These are phyloP conservation scores for Syrrhaptes paradoxus DNA, from an alignment of 2,113 vertebrate species.

Conservation along the genomic window DNA sequence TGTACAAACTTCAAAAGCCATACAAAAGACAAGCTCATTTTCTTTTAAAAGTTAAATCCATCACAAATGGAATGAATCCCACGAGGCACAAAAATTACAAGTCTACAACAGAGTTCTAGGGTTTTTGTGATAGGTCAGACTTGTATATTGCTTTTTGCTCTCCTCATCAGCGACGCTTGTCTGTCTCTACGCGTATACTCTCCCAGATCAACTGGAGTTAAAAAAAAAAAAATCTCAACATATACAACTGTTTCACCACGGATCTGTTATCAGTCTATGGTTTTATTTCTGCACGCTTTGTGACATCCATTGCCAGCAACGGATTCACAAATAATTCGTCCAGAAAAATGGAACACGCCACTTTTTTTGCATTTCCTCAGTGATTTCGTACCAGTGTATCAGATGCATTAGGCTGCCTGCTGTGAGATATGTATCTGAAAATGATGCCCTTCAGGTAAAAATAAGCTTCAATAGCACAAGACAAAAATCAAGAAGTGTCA, in stretches of 20 bases:
- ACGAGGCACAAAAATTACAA: conserved; percentile 27
- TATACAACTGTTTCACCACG: conserved; percentile 2
- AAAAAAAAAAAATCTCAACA: background rate
- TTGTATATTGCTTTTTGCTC: conserved; percentile 55
- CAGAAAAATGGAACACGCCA: background rate
- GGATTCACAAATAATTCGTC: conserved; percentile 1
- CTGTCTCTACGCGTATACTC: background rate
- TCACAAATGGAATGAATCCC: conserved; percentile 13
- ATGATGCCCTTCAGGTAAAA: background rate
- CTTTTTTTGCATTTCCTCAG: background rate
- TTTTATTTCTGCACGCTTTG: background rate
- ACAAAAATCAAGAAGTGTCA: background rate
- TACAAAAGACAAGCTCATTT: background rate
- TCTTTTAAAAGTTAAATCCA: conserved; percentile 25
- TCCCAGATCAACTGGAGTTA: conserved; percentile 43
- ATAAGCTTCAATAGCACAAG: background rate
- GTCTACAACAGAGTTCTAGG: background rate
- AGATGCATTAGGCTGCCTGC: background rate
- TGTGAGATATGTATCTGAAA: background rate
- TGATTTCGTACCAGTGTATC: conserved; percentile 38
- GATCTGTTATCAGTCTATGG: background rate
- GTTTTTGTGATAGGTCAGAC: background rate
- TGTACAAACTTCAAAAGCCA: conserved; percentile 34
- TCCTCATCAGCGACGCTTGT: background rate
- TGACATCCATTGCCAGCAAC: conserved; percentile 61